Conservation (phyloP, 2,797 vertebrate species). For the Percopsis omiscomaycus region DNA sequence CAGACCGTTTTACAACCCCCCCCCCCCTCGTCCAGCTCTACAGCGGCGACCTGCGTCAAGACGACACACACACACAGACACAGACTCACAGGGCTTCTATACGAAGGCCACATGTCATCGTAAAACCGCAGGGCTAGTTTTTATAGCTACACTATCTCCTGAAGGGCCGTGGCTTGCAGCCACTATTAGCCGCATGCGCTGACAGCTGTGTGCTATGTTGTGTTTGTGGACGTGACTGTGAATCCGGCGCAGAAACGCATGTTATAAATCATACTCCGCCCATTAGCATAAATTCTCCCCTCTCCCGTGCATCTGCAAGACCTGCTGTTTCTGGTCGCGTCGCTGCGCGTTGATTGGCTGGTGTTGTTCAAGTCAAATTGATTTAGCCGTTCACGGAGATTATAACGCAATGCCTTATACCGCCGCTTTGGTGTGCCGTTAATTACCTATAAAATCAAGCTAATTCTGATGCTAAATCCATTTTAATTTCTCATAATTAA, state of each 20-base stretch:
- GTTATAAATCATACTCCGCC: constrained; percentile 74
- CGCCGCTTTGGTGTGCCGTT: constrained; percentile 72
- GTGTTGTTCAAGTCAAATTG: constrained; percentile 77
- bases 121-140: constrained; percentile 67
- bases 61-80: constrained; percentile 1
- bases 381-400: constrained; percentile 80
- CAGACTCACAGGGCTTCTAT: constrained; percentile 58
- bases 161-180: constrained; percentile 63
- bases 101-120: constrained; percentile 70
- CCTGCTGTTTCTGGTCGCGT: constrained; percentile 70
- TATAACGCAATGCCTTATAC: constrained; percentile 71
- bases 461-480: constrained; percentile 84
- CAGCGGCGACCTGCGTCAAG: too few relatives aligned
- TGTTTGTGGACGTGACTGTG: constrained; percentile 70
- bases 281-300: constrained; percentile 74
- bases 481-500: constrained; percentile 85
- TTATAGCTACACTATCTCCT: constrained; percentile 73
- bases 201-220: constrained; percentile 71
- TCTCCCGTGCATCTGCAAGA: constrained; percentile 60
- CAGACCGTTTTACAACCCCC: neutral
- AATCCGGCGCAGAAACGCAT: constrained; percentile 62
- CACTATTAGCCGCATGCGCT: constrained; percentile 61
- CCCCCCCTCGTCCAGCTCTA: too few relatives aligned
- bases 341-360: constrained; percentile 67
- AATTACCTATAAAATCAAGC: constrained; percentile 86